These are phyloP conservation scores for Acinonyx jubatus DNA, from an alignment of 2,113 vertebrate species.

Conservation along the genomic window DNA sequence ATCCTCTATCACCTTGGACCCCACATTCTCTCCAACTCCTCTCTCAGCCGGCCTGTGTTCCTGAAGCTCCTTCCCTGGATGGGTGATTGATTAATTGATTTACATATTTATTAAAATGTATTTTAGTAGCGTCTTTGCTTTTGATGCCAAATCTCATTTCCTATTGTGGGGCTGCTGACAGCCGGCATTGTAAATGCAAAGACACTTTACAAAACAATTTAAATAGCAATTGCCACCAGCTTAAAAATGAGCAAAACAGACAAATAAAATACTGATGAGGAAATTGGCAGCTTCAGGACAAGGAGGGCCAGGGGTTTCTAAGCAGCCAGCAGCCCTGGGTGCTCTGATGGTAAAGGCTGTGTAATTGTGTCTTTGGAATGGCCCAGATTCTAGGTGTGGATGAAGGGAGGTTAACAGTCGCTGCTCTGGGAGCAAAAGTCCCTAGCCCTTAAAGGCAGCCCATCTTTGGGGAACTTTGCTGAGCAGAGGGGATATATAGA, in stretches of 20 bases:
- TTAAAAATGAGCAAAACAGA: conserved; percentile 81
- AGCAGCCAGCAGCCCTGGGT: not conserved
- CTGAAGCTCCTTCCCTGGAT: conserved; percentile 47
- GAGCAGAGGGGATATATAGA: not conserved
- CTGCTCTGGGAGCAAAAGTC: not conserved
- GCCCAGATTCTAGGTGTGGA: conserved; percentile 59
- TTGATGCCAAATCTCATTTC: conserved; percentile 62
- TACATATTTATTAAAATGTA: conserved; percentile 80
- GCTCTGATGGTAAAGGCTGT: not conserved
- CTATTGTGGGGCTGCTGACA: conserved; percentile 78
- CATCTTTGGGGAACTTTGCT: not conserved
- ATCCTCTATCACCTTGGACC: not conserved
- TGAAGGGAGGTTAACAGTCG: not conserved
- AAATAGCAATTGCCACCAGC: conserved; percentile 80
- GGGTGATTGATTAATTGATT: conserved; percentile 75
- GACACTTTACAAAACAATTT: conserved; percentile 82
- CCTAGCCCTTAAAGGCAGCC: not conserved
- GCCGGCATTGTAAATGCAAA: conserved; percentile 78
- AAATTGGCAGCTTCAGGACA: conserved; percentile 75
- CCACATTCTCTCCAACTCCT: not conserved
- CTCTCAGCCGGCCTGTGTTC: conserved; percentile 38
- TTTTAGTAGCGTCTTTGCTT: conserved; percentile 35
- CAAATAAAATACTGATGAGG: conserved; percentile 76
- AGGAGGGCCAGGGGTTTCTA: conserved; percentile 60
- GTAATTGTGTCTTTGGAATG: conserved; percentile 37